Conservation (phyloP, 1,140 invertebrate genomes). For the Trissolcus basalis region DNA sequence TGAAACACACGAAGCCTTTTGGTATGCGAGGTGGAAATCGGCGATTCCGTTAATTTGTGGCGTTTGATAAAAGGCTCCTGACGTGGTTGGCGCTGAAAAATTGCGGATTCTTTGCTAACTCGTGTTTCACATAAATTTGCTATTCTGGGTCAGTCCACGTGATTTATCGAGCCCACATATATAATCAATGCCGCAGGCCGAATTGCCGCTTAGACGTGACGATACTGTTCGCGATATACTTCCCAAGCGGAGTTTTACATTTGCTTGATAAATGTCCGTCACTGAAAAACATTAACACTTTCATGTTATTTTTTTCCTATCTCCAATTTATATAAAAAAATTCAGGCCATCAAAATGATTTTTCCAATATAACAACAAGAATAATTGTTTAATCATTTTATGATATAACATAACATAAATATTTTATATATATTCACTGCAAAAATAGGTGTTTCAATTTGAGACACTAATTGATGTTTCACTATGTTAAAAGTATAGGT, state of each 20-base stretch:
- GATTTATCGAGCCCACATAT: conserved; percentile 63
- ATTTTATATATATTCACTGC: too few relatives aligned
- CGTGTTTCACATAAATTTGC: conserved; percentile 55
- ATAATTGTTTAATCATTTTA: too few relatives aligned
- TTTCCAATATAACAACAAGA: too few relatives aligned
- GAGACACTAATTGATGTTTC: too few relatives aligned
- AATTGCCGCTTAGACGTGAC: conserved; percentile 50
- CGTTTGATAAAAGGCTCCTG: conserved; percentile 49
- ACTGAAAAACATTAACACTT: conserved; percentile 21
- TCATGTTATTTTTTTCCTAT: too few relatives aligned
- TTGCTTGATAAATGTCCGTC: conserved; percentile 33
- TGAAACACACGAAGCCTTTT: conserved; percentile 36
- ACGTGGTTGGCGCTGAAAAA: conserved; percentile 51
- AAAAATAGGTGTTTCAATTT: too few relatives aligned
- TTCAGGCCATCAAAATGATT: too few relatives aligned
- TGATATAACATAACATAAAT: too few relatives aligned
- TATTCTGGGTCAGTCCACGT: conserved; percentile 52
- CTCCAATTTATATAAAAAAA: too few relatives aligned
- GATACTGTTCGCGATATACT: conserved; percentile 59
- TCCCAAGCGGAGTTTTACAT: conserved; percentile 25
- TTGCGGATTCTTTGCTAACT: conserved; percentile 42
- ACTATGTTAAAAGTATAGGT: too few relatives aligned
- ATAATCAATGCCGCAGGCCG: conserved; percentile 63
- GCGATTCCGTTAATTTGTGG: conserved; percentile 52
- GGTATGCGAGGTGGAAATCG: conserved; percentile 49